Evolutionary conservation across 2,113 vertebrate species (phyloP).

Genomic region (Poecilia latipinna): DNA sequence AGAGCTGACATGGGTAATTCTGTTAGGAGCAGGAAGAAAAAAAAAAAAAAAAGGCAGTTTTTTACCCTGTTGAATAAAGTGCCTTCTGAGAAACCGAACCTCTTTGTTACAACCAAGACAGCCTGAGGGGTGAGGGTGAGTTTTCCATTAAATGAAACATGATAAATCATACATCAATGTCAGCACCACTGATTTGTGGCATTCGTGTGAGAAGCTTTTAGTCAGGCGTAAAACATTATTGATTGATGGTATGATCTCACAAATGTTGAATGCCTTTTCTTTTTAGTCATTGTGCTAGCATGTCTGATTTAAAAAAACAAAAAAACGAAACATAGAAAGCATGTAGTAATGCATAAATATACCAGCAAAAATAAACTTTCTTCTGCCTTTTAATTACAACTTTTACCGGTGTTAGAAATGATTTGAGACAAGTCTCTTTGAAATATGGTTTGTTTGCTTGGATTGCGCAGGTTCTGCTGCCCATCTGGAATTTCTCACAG

Average conservation of each 20-base stretch:
- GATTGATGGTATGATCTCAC: slow-evolving; percentile 4
- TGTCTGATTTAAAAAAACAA: not conserved
- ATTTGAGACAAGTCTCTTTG: not conserved
- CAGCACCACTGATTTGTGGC: not conserved
- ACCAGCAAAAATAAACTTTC: not conserved
- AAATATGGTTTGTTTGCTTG: not conserved
- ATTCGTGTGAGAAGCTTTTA: slow-evolving; percentile 14
- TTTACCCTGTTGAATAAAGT: slow-evolving; percentile 18
- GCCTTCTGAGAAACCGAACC: slow-evolving; percentile 34
- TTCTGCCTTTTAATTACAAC: not conserved
- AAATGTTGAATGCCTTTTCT: not conserved
- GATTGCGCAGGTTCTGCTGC: not conserved
- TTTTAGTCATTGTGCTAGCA: slow-evolving; percentile 1
- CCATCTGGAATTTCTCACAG: too few species aligned
- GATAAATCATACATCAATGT: slow-evolving; percentile 4
- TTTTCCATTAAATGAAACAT: slow-evolving; percentile 10
- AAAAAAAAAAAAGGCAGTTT: slow-evolving; percentile 6
- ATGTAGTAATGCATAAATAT: not conserved
- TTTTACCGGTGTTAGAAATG: not conserved
- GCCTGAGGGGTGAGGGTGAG: not conserved
- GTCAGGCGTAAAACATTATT: not conserved
- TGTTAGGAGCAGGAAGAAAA: slow-evolving; percentile 7
- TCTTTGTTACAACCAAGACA: slow-evolving; percentile 24
- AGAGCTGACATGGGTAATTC: slow-evolving; percentile 34
- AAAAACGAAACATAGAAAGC: too few species aligned